These are phyloP conservation scores for Rallus crepitans DNA, from an alignment of 2,797 vertebrate genomes.

Conservation along the genomic window DNA sequence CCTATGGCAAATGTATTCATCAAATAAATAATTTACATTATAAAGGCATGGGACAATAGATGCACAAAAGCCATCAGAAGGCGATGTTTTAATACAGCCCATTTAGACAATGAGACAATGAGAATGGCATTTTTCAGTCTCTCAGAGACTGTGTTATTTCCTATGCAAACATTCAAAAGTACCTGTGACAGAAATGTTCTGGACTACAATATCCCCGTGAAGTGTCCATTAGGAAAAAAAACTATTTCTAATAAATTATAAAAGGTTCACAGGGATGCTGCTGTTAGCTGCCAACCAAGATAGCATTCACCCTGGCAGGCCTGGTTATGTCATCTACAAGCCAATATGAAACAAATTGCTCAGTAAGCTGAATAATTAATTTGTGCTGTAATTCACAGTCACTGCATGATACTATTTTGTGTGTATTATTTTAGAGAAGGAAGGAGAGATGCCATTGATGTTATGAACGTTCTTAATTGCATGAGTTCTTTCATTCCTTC, in stretches of 20 bases:
- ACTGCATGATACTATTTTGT: neutral
- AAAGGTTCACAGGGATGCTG: neutral
- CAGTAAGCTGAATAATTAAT: neutral
- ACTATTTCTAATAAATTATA: neutral
- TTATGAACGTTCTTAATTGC: neutral
- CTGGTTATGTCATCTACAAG: neutral
- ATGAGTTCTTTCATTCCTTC: neutral
- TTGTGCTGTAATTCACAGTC: neutral
- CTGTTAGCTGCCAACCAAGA: neutral
- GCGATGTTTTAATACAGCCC: neutral
- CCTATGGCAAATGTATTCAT: constrained; percentile 50
- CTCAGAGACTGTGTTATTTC: neutral
- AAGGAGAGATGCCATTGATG: neutral
- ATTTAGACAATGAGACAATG: constrained; percentile 8
- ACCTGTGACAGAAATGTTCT: neutral
- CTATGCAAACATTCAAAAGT: neutral
- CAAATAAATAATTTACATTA: constrained; percentile 76
- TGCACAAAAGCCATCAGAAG: neutral
- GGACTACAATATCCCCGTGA: neutral
- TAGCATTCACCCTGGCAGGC: neutral
- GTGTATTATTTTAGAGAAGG: neutral
- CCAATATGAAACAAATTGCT: neutral
- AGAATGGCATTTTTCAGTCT: neutral
- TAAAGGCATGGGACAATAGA: constrained; percentile 35
- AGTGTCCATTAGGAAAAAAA: neutral